Conservation (phyloP, 1,140 invertebrate species). For the Cydia fagiglandana region DNA sequence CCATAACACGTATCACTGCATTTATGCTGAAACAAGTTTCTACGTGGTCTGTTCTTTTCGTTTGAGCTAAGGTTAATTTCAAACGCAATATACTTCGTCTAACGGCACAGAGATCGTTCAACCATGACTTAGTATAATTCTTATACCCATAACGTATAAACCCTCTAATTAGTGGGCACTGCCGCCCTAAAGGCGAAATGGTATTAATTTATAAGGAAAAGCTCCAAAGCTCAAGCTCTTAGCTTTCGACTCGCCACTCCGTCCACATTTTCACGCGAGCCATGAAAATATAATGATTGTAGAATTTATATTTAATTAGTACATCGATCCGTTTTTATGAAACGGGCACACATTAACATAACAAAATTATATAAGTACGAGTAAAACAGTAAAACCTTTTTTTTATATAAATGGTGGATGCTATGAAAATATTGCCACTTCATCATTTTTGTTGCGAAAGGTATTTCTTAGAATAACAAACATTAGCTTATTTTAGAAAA, state of each 20-base stretch:
- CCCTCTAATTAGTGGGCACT: slow-evolving; percentile 21
- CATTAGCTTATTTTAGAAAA: no score
- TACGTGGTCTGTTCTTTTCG: no score
- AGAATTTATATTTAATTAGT: slow-evolving; percentile 8
- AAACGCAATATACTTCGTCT: background rate
- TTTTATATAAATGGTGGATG: no score
- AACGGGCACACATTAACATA: slow-evolving; percentile 4
- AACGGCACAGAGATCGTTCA: background rate
- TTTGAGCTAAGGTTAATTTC: background rate
- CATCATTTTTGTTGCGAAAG: no score
- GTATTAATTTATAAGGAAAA: slow-evolving; percentile 29
- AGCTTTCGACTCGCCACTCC: slow-evolving; percentile 21
- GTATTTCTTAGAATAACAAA: no score
- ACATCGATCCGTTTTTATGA: background rate
- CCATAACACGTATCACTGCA: no score
- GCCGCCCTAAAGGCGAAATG: background rate
- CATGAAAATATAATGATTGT: slow-evolving; percentile 23
- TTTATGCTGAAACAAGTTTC: no score
- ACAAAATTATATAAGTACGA: background rate
- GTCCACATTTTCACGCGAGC: slow-evolving; percentile 16
- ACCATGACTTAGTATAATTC: background rate
- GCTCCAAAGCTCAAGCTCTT: background rate
- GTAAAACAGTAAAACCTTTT: no score
- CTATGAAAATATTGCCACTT: no score
- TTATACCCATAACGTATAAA: slow-evolving; percentile 1